These are phyloP conservation scores for Orthonevra nobilis DNA, from an alignment of 2,888 invertebrate species.

Conservation along the genomic window DNA sequence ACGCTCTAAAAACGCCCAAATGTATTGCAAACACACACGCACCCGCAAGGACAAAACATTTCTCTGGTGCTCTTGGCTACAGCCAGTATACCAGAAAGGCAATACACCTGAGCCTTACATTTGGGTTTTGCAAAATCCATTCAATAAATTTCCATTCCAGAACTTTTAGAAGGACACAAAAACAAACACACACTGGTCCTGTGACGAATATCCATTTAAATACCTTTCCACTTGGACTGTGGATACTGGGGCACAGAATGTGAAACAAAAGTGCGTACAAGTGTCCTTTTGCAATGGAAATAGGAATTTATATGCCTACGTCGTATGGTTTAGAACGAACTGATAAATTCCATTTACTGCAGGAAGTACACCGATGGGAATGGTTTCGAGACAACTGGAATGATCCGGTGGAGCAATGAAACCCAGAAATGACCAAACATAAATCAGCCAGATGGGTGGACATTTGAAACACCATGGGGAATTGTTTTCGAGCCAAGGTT, in stretches of 20 bases:
- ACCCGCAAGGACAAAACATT: constrained; percentile 33
- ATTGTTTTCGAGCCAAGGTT: constrained; percentile 23
- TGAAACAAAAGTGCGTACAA: constrained; percentile 61
- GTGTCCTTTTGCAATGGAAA: constrained; percentile 57
- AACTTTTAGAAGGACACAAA: constrained; percentile 45
- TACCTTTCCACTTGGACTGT: constrained; percentile 19
- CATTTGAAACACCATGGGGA: constrained; percentile 15
- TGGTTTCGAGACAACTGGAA: constrained; percentile 16
- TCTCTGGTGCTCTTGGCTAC: constrained; percentile 19
- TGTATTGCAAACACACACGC: constrained; percentile 15
- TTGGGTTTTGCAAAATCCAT: constrained; percentile 63
- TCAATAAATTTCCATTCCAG: constrained; percentile 65
- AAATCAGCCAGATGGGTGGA: constrained; percentile 51
- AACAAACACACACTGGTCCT: constrained; percentile 12
- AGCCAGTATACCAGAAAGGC: too few relatives aligned
- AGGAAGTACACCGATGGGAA: constrained; percentile 58
- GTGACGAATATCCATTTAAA: constrained; percentile 61
- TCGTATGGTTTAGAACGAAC: constrained; percentile 51
- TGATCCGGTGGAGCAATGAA: constrained; percentile 47
- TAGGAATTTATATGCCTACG: constrained; percentile 61
- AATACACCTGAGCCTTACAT: constrained; percentile 57
- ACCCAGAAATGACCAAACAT: constrained; percentile 32
- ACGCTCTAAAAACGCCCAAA: constrained; percentile 40
- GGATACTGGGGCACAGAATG: constrained; percentile 20
- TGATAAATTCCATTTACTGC: constrained; percentile 70